phyloP scores from a whole-genome alignment of 2,888 invertebrate genomes.

The Carterocephalus palaemon region DNA sequence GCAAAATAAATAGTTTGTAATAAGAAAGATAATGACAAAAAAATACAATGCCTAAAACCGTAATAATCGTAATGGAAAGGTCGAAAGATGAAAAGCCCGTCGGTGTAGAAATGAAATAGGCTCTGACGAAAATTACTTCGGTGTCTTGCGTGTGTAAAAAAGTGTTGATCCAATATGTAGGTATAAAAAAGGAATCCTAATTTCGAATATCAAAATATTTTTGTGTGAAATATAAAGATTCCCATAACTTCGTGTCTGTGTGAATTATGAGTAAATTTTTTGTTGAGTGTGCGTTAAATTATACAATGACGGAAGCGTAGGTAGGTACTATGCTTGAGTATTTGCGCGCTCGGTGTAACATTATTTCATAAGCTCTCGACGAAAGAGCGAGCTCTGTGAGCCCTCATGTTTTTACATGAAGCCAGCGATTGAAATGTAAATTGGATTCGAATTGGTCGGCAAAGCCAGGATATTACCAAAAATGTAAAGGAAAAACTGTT shows the following conservation, averaged over 20 bases:
- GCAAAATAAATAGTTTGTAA: conserved; percentile 22
- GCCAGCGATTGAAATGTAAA: conserved; percentile 35
- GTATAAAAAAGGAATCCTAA: conserved; percentile 27
- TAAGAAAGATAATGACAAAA: too few relatives aligned
- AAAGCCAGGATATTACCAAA: conserved; percentile 24
- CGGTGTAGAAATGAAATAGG: conserved; percentile 26
- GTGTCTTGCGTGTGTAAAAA: conserved; percentile 31
- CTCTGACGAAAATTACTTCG: conserved; percentile 32
- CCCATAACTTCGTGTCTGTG: conserved; percentile 41
- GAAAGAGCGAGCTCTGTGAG: conserved; percentile 19
- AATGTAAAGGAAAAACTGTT: conserved; percentile 9
- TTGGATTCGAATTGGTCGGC: conserved; percentile 29
- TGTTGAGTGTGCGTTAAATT: conserved; percentile 38
- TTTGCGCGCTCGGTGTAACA: conserved; percentile 42
- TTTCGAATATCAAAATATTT: conserved; percentile 39
- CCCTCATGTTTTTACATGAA: conserved; percentile 36
- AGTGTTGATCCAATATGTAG: conserved; percentile 23
- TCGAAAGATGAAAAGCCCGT: conserved; percentile 25
- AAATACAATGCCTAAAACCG: too few relatives aligned
- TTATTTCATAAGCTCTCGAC: conserved; percentile 28
- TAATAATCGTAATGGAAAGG: conserved; percentile 24
- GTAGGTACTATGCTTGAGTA: conserved; percentile 19
- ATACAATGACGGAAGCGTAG: conserved; percentile 28
- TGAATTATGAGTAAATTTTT: conserved; percentile 49
- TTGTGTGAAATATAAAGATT: conserved; percentile 47